phyloP scores from a whole-genome alignment of 1,140 invertebrate species.

The Drosophila virilis region DNA sequence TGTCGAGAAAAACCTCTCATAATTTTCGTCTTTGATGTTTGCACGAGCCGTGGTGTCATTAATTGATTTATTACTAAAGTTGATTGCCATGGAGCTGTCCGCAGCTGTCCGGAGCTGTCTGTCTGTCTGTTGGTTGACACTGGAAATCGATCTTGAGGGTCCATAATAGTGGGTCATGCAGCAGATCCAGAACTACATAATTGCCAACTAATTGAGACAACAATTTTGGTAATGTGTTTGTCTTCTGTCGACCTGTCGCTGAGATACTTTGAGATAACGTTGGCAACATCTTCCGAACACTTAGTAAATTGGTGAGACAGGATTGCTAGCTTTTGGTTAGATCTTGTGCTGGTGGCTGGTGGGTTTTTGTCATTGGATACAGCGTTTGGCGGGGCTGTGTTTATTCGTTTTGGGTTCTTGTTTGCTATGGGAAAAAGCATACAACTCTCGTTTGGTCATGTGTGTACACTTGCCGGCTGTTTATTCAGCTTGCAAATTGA shows the following conservation, averaged over 20 bases:
- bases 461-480: conserved; percentile 54
- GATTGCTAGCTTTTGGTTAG: conserved; percentile 21
- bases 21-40: conserved; percentile 73
- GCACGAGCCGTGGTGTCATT: conserved; percentile 62
- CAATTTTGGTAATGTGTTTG: conserved; percentile 65
- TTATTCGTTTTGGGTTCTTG: conserved; percentile 55
- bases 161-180: conserved; percentile 4
- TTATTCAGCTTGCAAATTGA: conserved; percentile 68
- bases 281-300: conserved; percentile 49
- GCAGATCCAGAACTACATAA: conserved; percentile 28
- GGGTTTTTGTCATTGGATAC: conserved; percentile 10
- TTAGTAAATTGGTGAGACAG: conserved; percentile 52
- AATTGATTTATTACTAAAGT: conserved; percentile 74
- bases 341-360: conserved; percentile 4
- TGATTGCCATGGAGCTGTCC: conserved; percentile 36
- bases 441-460: conserved; percentile 57
- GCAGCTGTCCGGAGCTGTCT: conserved; percentile 5
- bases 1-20: conserved; percentile 62
- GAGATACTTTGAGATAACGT: conserved; percentile 32
- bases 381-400: conserved; percentile 19
- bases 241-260: conserved; percentile 12
- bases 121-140: neutral
- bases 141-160: conserved; percentile 17
- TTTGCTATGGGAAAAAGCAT: conserved; percentile 59
- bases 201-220: conserved; percentile 53